Conservation (phyloP, 2,797 vertebrate genomes). For the Rhabdophis nuchalis region DNA sequence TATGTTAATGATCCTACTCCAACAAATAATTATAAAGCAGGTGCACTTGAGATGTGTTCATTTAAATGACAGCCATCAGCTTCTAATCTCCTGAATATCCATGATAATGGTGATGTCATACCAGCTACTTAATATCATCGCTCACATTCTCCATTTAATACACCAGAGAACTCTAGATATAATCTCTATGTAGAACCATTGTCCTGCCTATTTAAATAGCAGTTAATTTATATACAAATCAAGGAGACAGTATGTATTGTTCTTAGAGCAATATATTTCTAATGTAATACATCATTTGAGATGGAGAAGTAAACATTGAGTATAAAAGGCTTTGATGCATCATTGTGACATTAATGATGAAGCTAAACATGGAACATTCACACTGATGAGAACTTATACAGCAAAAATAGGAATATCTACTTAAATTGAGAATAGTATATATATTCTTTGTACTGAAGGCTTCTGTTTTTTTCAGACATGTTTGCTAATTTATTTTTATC, state of each 20-base stretch:
- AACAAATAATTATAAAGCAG: conserved; percentile 77
- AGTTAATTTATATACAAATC: conserved; percentile 67
- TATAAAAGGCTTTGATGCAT: conserved; percentile 31
- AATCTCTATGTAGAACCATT: conserved; percentile 52
- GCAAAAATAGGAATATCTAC: neutral
- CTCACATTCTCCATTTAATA: conserved; percentile 64
- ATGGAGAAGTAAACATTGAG: conserved; percentile 41
- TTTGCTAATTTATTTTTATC: neutral
- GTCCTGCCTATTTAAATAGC: conserved; percentile 64
- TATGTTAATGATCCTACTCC: conserved; percentile 71
- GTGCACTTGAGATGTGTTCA: conserved; percentile 72
- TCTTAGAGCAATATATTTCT: conserved; percentile 56
- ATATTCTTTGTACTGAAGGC: conserved; percentile 25
- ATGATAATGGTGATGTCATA: conserved; percentile 72
- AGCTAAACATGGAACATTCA: conserved; percentile 23
- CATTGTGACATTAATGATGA: conserved; percentile 19
- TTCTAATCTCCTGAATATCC: conserved; percentile 73
- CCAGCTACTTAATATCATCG: conserved; percentile 61
- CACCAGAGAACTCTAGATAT: conserved; percentile 56
- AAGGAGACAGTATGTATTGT: conserved; percentile 50
- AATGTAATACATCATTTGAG: conserved; percentile 42
- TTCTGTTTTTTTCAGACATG: neutral
- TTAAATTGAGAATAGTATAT: conserved; percentile 21
- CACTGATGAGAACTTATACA: neutral
- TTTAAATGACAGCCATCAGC: conserved; percentile 74